Conservation (phyloP, 2,888 invertebrate genomes). For the Sarcophaga rosellei region DNA sequence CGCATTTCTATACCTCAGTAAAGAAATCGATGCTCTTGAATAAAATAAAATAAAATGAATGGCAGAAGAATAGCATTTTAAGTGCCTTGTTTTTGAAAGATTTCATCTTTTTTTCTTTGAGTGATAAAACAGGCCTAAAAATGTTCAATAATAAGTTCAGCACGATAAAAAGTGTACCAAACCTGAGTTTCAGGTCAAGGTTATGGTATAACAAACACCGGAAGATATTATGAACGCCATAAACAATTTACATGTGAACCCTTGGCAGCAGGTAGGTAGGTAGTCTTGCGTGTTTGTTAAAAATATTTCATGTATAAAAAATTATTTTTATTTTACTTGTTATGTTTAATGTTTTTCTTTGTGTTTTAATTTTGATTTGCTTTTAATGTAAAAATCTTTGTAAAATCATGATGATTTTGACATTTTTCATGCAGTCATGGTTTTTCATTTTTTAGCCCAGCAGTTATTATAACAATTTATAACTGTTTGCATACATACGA, state of each 20-base stretch:
- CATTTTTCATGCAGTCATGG: constrained; percentile 58
- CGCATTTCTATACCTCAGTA: no score
- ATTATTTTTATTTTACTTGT: background rate
- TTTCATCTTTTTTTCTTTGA: background rate
- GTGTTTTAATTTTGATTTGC: background rate
- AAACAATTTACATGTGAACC: background rate
- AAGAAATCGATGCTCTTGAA: background rate
- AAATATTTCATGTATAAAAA: constrained; percentile 4
- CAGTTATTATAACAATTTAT: background rate
- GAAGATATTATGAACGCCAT: constrained; percentile 16
- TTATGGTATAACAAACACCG: constrained; percentile 11
- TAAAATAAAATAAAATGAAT: background rate
- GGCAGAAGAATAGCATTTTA: background rate
- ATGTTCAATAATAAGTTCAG: background rate
- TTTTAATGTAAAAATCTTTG: constrained; percentile 28
- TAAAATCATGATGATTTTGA: constrained; percentile 49
- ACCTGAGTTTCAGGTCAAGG: constrained; percentile 53
- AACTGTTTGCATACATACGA: background rate
- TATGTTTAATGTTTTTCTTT: no score
- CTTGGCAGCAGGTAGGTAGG: background rate
- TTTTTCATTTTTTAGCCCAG: constrained; percentile 27
- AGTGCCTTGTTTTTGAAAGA: background rate
- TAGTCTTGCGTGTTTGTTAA: constrained; percentile 28
- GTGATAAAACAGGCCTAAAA: background rate
- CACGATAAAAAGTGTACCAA: background rate